Conservation (phyloP, 2,113 vertebrate genomes). For the Chauna torquata region DNA sequence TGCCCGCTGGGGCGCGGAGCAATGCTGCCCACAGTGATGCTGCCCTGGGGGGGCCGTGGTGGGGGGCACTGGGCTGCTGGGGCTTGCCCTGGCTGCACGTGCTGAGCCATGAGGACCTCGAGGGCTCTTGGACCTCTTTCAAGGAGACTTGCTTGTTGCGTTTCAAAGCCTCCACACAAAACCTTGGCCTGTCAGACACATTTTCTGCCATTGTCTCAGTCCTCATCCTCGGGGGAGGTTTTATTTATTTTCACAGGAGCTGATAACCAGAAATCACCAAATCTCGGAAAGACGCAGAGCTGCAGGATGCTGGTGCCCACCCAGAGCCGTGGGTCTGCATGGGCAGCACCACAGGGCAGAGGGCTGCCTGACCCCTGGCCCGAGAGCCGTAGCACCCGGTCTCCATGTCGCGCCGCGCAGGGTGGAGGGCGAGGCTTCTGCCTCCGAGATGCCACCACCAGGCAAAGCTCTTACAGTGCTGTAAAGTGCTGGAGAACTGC, state of each 20-base stretch:
- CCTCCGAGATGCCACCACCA: not conserved
- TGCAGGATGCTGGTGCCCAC: not conserved
- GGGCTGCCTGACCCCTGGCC: not conserved
- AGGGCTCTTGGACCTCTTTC: not conserved
- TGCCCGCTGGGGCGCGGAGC: no score
- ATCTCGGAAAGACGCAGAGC: not conserved
- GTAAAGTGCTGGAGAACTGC: not conserved
- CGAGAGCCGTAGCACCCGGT: not conserved
- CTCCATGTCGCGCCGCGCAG: fast-evolving
- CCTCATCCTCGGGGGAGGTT: not conserved
- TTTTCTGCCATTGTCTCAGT: not conserved
- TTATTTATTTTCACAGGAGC: not conserved
- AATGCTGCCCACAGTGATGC: no score
- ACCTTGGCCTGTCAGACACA: not conserved
- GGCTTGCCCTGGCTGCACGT: not conserved
- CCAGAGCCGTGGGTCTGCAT: not conserved
- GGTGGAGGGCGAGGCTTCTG: not conserved
- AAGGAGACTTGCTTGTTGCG: not conserved
- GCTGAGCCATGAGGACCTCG: not conserved
- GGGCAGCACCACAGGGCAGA: not conserved
- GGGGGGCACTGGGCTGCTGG: not conserved
- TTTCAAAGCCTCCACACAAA: not conserved
- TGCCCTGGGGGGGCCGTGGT: not conserved
- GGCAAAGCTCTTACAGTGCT: not conserved
- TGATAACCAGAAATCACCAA: not conserved